Percentiles rank a stretch among this genome's conserved stretches.
These are phyloP conservation scores for Oophaga pumilio DNA, from an alignment of 2,113 vertebrate species.

Conservation along the genomic window DNA sequence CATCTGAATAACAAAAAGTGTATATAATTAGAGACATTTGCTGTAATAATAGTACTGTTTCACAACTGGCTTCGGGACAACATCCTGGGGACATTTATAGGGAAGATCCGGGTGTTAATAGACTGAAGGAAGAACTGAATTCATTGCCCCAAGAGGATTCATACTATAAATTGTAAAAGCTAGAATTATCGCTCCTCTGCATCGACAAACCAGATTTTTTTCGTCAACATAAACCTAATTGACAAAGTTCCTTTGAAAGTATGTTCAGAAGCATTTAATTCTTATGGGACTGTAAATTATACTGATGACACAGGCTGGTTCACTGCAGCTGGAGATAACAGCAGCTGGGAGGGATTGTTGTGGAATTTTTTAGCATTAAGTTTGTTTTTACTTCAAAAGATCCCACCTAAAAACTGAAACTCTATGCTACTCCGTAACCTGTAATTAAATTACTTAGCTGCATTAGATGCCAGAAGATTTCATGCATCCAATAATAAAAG, in stretches of 20 bases:
- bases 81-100: slow-evolving; percentile 4
- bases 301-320: slow-evolving; percentile 35
- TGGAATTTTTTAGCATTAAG: slow-evolving; percentile 48
- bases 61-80: neutral
- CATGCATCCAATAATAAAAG: neutral
- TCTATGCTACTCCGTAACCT: slow-evolving; percentile 40
- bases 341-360: slow-evolving; percentile 53
- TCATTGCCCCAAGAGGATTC: neutral
- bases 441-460: slow-evolving; percentile 44
- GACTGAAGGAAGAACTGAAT: neutral
- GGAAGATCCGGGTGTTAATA: slow-evolving; percentile 41
- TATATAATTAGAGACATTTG: slow-evolving; percentile 23
- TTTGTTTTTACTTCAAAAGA: slow-evolving; percentile 51
- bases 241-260: slow-evolving; percentile 35
- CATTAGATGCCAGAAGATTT: slow-evolving; percentile 19
- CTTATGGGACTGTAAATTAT: slow-evolving; percentile 51
- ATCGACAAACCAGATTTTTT: neutral
- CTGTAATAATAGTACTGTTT: neutral
- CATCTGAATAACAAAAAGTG: neutral
- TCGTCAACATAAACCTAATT: slow-evolving; percentile 16
- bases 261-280: slow-evolving; percentile 35
- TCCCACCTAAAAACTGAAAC: slow-evolving; percentile 55
- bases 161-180: slow-evolving; percentile 8
- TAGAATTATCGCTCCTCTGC: slow-evolving; percentile 15
- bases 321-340: slow-evolving; percentile 50